These are phyloP conservation scores for Rafetus swinhoei DNA, from an alignment of 2,113 vertebrate genomes.

Conservation along the genomic window DNA sequence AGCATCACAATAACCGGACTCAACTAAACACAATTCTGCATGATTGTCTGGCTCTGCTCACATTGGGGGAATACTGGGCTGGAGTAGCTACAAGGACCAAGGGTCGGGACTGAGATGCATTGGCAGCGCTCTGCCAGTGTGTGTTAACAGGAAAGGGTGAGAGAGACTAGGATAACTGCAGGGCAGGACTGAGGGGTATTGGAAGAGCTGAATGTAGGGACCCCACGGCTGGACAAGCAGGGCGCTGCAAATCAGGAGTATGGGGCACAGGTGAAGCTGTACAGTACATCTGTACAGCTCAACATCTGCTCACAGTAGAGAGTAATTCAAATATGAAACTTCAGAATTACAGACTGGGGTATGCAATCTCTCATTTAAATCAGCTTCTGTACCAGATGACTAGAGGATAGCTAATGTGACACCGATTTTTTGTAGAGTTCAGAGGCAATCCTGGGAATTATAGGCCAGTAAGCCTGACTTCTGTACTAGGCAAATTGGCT, in stretches of 20 bases:
- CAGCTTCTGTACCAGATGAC: not conserved
- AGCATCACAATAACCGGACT: conserved; percentile 79
- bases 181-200: not conserved
- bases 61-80: conserved; percentile 29
- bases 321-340: not conserved
- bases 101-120: conserved; percentile 25
- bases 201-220: conserved; percentile 12
- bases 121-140: conserved; percentile 6
- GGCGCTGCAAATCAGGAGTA: conserved; percentile 50
- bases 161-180: not conserved
- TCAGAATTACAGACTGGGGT: not conserved
- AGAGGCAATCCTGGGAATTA: not conserved
- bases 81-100: conserved; percentile 42
- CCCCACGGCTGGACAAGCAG: conserved; percentile 49
- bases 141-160: conserved; percentile 19
- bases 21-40: conserved; percentile 75
- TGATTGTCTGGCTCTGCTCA: conserved; percentile 75
- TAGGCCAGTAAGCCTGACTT: not conserved
- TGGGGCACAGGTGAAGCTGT: conserved; percentile 40
- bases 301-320: not conserved
- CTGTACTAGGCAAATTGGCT: not conserved
- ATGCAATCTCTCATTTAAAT: not conserved
- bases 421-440: not conserved
- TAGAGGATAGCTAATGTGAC: not conserved
- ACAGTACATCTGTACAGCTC: not conserved